phyloP scores from a whole-genome alignment of 2,113 vertebrate species.

The Emydura subglobosa region DNA sequence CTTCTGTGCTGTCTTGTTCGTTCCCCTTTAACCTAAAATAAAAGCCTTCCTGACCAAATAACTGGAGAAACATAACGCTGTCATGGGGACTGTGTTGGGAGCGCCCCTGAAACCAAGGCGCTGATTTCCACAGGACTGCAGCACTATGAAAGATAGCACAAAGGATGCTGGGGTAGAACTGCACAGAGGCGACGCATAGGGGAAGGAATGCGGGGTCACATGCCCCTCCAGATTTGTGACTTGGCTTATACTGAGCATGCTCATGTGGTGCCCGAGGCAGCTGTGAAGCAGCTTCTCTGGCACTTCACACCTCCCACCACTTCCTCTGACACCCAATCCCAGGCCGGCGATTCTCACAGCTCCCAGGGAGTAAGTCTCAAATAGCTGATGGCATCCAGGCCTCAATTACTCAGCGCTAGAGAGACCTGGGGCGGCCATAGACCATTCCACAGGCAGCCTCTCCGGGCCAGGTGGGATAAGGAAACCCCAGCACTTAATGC shows the following conservation, averaged over 20 bases:
- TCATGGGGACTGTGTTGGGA: neutral
- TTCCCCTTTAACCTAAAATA: neutral
- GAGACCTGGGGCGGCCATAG: neutral
- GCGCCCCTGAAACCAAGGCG: neutral
- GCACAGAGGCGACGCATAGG: too few relatives aligned
- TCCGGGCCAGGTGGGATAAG: neutral
- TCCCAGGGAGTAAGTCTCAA: neutral
- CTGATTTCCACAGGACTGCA: accelerated
- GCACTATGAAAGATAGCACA: neutral
- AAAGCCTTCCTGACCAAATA: neutral
- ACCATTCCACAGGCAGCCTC: neutral
- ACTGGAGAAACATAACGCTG: neutral
- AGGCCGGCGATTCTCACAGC: conserved; percentile 55
- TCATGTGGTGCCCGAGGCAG: conserved; percentile 80
- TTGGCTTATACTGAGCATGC: too few relatives aligned
- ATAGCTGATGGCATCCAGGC: neutral
- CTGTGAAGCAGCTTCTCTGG: conserved; percentile 80
- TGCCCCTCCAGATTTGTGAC: too few relatives aligned
- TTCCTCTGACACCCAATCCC: conserved; percentile 60
- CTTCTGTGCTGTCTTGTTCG: neutral
- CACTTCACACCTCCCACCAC: conserved; percentile 66
- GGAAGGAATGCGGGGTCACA: too few relatives aligned
- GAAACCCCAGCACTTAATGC: neutral
- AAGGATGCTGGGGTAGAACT: too few relatives aligned
- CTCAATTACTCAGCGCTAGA: neutral